Conservation (phyloP, 2,888 invertebrate genomes). For the Mythimna ferrago region DNA sequence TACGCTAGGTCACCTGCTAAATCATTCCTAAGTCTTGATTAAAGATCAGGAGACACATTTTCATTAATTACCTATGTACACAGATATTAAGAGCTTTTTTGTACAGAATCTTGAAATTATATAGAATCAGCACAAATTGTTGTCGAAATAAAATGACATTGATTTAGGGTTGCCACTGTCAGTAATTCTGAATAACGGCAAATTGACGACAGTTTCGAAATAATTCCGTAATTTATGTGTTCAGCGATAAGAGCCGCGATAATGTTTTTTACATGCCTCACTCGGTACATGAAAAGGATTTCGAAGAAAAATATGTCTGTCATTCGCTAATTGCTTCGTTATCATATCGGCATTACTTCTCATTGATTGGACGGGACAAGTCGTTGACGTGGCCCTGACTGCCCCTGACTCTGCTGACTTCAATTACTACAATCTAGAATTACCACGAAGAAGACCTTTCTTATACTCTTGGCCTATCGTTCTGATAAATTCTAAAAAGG, state of each 20-base stretch:
- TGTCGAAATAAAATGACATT: constrained; percentile 20
- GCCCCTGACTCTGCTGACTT: constrained; percentile 1
- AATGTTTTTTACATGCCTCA: constrained; percentile 35
- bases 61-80: not conserved
- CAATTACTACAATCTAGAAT: constrained; percentile 27
- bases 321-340: constrained; percentile 52
- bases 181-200: constrained; percentile 29
- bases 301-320: constrained; percentile 45
- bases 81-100: not conserved
- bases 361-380: constrained; percentile 28
- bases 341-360: constrained; percentile 40
- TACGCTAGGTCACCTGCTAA: not conserved
- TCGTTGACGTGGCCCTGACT: constrained; percentile 23
- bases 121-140: not conserved
- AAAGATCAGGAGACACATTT: not conserved
- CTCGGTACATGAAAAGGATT: constrained; percentile 30
- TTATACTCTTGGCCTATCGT: not conserved
- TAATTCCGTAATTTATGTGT: constrained; percentile 49
- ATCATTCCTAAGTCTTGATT: constrained; percentile 24
- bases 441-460: constrained; percentile 10
- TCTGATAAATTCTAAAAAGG: constrained; percentile 3
- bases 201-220: constrained; percentile 26
- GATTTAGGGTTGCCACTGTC: constrained; percentile 26
- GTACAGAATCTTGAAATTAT: not conserved
- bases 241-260: constrained; percentile 41